phyloP scores from a whole-genome alignment of 2,113 vertebrate genomes.

The Nymphicus hollandicus region DNA sequence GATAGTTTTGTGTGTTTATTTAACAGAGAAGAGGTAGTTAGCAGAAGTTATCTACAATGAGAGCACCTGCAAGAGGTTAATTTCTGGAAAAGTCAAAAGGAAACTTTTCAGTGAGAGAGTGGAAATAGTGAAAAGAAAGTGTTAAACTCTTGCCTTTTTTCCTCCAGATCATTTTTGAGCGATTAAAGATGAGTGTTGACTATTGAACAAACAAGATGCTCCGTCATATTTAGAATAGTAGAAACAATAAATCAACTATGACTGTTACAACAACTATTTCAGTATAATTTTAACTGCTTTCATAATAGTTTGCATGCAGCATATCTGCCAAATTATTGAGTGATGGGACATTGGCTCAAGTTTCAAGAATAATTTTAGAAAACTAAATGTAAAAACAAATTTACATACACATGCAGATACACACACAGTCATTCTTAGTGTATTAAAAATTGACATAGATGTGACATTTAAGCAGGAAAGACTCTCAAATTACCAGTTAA shows the following conservation, averaged over 20 bases:
- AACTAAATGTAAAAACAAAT: neutral
- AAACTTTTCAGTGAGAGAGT: neutral
- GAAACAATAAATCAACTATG: neutral
- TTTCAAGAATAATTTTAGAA: neutral
- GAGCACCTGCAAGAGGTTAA: neutral
- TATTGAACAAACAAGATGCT: neutral
- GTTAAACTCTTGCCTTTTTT: neutral
- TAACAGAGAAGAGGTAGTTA: neutral
- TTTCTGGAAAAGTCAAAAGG: neutral
- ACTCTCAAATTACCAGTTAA: neutral
- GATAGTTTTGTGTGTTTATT: neutral
- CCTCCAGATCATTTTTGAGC: neutral
- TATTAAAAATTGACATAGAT: neutral
- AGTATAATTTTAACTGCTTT: neutral
- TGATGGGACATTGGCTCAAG: neutral
- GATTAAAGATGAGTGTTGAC: neutral
- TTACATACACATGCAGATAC: neutral
- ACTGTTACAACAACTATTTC: neutral
- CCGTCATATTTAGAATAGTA: neutral
- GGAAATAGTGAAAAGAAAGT: neutral
- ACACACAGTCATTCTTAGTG: neutral
- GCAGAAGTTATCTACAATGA: neutral
- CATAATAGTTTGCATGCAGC: neutral
- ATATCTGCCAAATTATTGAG: neutral
- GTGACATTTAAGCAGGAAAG: neutral